phyloP scores from a whole-genome alignment of 1,140 invertebrate genomes.

The Hypothenemus hampei region DNA sequence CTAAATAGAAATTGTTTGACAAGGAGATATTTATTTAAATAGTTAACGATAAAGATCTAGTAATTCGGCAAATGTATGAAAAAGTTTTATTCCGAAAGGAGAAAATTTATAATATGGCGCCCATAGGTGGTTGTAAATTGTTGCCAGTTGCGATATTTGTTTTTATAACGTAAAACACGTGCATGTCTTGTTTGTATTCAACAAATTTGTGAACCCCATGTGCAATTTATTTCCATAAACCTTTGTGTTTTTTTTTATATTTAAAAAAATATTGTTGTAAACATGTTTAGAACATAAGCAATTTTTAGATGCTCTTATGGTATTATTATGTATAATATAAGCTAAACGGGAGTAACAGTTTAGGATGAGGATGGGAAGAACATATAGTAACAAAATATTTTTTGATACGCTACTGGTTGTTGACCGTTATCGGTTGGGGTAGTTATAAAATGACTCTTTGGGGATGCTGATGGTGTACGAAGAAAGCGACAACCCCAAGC shows the following conservation, averaged over 20 bases:
- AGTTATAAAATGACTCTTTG: constrained; percentile 16
- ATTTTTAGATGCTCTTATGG: neutral
- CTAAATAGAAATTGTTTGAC: too few species aligned
- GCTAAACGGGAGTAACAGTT: neutral
- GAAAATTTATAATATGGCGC: too few species aligned
- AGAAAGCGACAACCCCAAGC: constrained; percentile 34
- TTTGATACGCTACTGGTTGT: neutral
- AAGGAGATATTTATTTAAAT: too few species aligned
- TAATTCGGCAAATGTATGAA: too few species aligned
- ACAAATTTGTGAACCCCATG: too few species aligned
- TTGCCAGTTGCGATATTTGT: too few species aligned
- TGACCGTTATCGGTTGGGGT: constrained; percentile 13
- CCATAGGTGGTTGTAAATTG: too few species aligned
- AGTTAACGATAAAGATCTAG: too few species aligned
- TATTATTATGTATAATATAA: neutral
- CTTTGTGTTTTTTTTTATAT: neutral
- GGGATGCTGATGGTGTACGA: constrained; percentile 34
- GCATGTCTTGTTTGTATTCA: too few species aligned
- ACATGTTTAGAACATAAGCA: neutral
- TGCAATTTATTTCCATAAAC: neutral
- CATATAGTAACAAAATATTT: neutral
- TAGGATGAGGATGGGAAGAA: neutral
- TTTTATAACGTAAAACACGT: too few species aligned
- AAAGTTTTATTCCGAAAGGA: too few species aligned
- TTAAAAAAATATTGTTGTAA: neutral